Evolutionary conservation across 1,140 invertebrate species (phyloP), one percentile per base, ranked within the genome.

Genomic region (Lordiphosa stackelbergi): DNA sequence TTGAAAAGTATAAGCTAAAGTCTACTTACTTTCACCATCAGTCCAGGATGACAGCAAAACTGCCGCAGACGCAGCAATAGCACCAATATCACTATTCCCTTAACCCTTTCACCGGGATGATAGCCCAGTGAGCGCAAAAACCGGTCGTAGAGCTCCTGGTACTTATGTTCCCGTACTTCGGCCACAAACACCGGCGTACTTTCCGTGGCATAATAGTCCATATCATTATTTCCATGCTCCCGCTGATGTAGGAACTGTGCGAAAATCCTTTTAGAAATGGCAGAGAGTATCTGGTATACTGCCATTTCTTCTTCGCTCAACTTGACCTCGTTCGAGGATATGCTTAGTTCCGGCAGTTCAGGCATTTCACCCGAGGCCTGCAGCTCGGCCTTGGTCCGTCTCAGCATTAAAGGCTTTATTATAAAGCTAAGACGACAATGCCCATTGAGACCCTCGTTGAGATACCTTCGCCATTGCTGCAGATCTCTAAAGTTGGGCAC

Each of bases 1-100:
- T 5, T 5, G 1, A 24, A 24, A 24, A 24, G 5, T 4, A 5
- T 24, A 24, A 24, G 19, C 19, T 19, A 3, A 19, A 19, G 19
- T 19, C 4, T 24, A 24, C 22, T 24, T 24, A 24, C 22, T 37
- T 54, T 46, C n/a, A 70, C 11, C 61, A 70, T 62, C 0, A 74
- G 42, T 9, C 66, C 61, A 3, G 73, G 73, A 40, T 75, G 73
- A 11, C 73, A 77, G 24, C 73, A 75, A 43, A 75, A 75, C 24
- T 75, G 73, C 10, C 73, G 73, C 35, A 75, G n/a, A 3, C 73
- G 66, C 22, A 75, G 43, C 1, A 77, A 35, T 0, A 75, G 34
- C 6, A 78, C 73, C 10, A 77, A 56, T 3, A 77, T 68, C 3
- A 73, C 52, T 1, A 73, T 73, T 6, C 71, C 70, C 7, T 54